phyloP scores from a whole-genome alignment of 2,113 vertebrate genomes.

The Pogona vitticeps region DNA sequence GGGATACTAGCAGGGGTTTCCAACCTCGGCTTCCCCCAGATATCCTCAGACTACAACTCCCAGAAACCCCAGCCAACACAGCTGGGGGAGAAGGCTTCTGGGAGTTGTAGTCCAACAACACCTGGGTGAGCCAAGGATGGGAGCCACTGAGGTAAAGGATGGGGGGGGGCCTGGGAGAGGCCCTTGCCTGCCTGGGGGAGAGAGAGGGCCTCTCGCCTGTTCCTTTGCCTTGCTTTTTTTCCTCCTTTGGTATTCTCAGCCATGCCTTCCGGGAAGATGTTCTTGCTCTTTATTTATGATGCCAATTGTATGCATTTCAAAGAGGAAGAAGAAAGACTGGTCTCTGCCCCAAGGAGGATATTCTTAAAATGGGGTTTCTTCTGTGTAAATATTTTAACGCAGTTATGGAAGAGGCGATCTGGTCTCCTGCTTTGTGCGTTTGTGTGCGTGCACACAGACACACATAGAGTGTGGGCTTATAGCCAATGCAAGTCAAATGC shows the following conservation, averaged over 20 bases:
- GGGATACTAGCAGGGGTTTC: too few species aligned
- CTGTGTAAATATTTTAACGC: not conserved
- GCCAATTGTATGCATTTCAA: not conserved
- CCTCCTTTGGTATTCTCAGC: not conserved
- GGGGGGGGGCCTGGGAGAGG: not conserved
- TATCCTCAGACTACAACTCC: too few species aligned
- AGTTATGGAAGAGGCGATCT: not conserved
- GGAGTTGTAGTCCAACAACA: not conserved
- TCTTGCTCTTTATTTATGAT: not conserved
- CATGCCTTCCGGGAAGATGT: not conserved
- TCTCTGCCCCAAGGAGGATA: not conserved
- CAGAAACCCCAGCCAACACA: too few species aligned
- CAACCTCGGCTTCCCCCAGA: not conserved
- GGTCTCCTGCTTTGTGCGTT: not conserved
- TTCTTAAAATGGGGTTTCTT: not conserved
- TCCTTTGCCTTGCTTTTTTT: not conserved
- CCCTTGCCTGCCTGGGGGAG: not conserved
- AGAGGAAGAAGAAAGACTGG: not conserved
- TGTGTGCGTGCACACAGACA: too few species aligned
- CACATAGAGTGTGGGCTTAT: too few species aligned
- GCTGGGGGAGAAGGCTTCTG: too few species aligned
- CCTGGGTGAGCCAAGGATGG: not conserved
- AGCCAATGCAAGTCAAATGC: too few species aligned
- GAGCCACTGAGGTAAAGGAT: not conserved
- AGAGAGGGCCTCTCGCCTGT: not conserved